A percentile compares a stretch with the other conserved stretches of the same genome.
phyloP scores from a whole-genome alignment of 1,140 invertebrate species.

The Halotydeus destructor region DNA sequence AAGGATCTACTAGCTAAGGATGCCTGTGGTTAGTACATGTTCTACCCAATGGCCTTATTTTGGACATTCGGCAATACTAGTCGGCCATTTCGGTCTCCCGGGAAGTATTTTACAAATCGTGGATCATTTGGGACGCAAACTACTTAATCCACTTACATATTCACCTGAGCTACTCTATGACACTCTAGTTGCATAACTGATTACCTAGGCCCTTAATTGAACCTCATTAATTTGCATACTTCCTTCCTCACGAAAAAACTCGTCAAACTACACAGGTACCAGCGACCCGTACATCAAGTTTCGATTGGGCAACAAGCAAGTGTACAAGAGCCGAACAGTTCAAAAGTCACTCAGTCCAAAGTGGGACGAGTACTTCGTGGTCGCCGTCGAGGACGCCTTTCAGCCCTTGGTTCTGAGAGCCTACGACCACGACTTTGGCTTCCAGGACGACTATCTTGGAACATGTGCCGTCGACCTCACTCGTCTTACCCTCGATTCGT shows the following conservation, averaged over 20 bases:
- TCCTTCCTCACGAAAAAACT: conserved; percentile 1
- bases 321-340: conserved; percentile 83
- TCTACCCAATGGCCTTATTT: background rate
- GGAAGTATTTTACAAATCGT: conserved; percentile 1
- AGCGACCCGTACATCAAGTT: conserved; percentile 98
- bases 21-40: conserved; percentile 53
- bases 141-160: conserved; percentile 1
- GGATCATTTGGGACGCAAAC: background rate
- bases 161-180: background rate
- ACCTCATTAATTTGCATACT: background rate
- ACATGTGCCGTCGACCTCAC: conserved; percentile 61
- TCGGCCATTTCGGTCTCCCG: background rate
- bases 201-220: background rate
- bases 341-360: conserved; percentile 69
- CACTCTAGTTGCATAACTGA: conserved; percentile 3
- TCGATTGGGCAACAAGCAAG: conserved; percentile 59
- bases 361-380: conserved; percentile 88
- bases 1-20: conserved; percentile 76
- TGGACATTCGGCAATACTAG: background rate
- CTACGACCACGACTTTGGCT: conserved; percentile 93
- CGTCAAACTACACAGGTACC: conserved; percentile 39
- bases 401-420: conserved; percentile 70
- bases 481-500: conserved; percentile 54
- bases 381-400: conserved; percentile 83
- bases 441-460: conserved; percentile 95